Conservation (phyloP, 2,113 vertebrate genomes). For the Haplochromis vanheusdeni region DNA sequence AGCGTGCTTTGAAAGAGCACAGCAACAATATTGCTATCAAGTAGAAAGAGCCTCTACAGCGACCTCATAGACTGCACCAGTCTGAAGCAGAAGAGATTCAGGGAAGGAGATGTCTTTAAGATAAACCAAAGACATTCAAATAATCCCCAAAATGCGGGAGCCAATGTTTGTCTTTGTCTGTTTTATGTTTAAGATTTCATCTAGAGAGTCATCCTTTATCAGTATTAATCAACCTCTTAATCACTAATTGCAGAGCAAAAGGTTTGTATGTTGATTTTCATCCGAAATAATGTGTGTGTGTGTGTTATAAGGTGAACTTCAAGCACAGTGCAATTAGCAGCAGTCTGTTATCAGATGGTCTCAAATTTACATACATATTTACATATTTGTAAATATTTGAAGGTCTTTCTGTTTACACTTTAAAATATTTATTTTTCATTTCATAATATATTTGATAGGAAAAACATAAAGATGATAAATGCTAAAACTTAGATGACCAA, state of each 20-base stretch:
- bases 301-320: background rate
- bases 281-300: background rate
- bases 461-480: background rate
- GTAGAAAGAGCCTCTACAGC: background rate
- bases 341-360: background rate
- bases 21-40: background rate
- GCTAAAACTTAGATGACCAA: slow-evolving; percentile 1
- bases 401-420: slow-evolving; percentile 45
- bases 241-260: background rate
- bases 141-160: background rate
- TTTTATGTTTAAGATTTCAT: background rate
- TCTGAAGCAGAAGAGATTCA: slow-evolving; percentile 1
- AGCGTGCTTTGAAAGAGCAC: background rate
- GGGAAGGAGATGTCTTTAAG: slow-evolving; percentile 11
- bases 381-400: background rate
- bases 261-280: background rate
- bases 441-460: background rate
- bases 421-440: slow-evolving; percentile 8
- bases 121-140: slow-evolving; percentile 26
- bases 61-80: background rate
- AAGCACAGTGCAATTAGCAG: slow-evolving; percentile 13
- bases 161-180: background rate
- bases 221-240: slow-evolving; percentile 37
- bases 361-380: background rate
- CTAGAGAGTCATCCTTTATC: background rate